Base-by-base conservation (phyloP, 2,797 vertebrate genomes). In the Coendou prehensilis region DNA sequence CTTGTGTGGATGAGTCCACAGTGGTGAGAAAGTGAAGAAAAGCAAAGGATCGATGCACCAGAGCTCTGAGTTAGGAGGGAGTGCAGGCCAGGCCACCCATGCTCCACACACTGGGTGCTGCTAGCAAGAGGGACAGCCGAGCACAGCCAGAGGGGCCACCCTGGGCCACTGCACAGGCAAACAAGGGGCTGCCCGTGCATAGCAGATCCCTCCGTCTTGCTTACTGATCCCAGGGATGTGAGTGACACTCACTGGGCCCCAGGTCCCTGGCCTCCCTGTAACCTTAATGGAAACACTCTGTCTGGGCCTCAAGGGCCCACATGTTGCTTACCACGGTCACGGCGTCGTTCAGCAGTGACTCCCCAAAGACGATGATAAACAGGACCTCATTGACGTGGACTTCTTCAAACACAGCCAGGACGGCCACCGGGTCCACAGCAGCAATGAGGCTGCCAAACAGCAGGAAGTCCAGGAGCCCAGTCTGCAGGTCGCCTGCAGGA, bases 311-410 rank as follows among this genome's bases (percentile, higher is more conserved):
- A 2, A 6, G 37, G 76, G 26, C 69, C 79, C 14, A 33, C 28
- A 54, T 11, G 2, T 14, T 6, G 26, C 99, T 94, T 89, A 99
- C 99, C 99, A 99, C 99, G 0, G 99, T 99, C 91, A 99, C 99
- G 0, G 99, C 99, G 6, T 99, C 99, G 22, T 99, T 99, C 69
- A 99, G 99, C 96, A 99, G 98, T 0, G 99, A 99, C 98, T 99
- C 99, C 97, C 99, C 99, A 47, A 99, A 99, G 97, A 99, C 99
- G 85, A 99, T 98, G 98, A 99, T 99, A 98, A 99, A 99, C 50
- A 99, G 99, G 33, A 99, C 99, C 92, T 99, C 99, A 0, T 99
- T 99, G 97, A 99, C 99, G 0, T 99, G 99, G 18, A 99, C 99
- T 96, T 99, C 99, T 97, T 99, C 99, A 94, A 99, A 99, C 93